Conservation (phyloP, 2,113 vertebrate species). For the Sylvia atricapilla region DNA sequence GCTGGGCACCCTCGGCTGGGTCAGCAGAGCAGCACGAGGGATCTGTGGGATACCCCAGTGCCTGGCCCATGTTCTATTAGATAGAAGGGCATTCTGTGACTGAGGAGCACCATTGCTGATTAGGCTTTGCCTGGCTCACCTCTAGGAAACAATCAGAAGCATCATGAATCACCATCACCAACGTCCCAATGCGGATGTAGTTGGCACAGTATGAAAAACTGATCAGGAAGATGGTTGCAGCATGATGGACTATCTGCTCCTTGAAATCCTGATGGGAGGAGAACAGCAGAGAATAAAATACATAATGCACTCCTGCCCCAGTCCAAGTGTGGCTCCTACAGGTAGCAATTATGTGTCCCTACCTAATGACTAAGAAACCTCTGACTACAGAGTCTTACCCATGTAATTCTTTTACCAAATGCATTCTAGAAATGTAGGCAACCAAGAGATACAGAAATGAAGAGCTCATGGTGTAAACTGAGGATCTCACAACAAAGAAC, state of each 20-base stretch:
- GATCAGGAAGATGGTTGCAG: slow-evolving; percentile 85
- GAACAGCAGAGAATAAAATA: not conserved
- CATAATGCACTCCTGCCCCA: not conserved
- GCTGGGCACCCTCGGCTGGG: not conserved
- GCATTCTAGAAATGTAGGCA: not conserved
- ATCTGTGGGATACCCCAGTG: not conserved
- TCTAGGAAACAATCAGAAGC: slow-evolving; percentile 85
- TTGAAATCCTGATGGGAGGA: slow-evolving; percentile 82
- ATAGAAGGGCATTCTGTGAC: not conserved
- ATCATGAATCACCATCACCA: slow-evolving; percentile 91
- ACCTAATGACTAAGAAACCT: not conserved
- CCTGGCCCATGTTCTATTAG: not conserved
- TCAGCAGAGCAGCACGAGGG: not conserved
- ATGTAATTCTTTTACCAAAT: not conserved
- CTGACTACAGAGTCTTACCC: not conserved
- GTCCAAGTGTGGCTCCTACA: not conserved
- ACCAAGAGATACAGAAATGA: not conserved
- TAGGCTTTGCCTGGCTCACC: slow-evolving; percentile 67
- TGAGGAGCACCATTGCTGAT: not conserved
- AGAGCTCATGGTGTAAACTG: not conserved
- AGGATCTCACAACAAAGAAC: not conserved
- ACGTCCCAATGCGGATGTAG: slow-evolving; percentile 84
- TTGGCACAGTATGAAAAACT: slow-evolving; percentile 89
- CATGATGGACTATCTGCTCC: slow-evolving; percentile 89
- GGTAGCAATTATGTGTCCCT: not conserved